phyloP scores from a whole-genome alignment of 1,140 invertebrate genomes.

The Musca domestica region DNA sequence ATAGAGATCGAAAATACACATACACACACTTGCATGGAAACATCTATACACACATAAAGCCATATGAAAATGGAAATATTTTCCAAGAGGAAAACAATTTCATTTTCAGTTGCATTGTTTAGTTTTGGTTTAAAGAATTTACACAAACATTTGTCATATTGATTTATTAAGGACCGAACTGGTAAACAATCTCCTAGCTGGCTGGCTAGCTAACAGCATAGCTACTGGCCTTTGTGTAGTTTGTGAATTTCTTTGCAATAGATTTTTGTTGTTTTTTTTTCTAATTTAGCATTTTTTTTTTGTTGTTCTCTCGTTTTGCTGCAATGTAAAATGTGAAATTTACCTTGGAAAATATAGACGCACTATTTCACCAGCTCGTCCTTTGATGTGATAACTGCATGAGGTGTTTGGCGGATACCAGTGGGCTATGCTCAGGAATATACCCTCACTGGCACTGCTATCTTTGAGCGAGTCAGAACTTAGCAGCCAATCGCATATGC shows the following conservation, averaged over 20 bases:
- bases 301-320: neutral
- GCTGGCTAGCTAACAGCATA: no score
- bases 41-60: no score
- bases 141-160: no score
- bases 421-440: constrained; percentile 85
- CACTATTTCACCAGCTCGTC: constrained; percentile 78
- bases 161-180: no score
- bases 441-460: constrained; percentile 76
- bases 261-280: neutral
- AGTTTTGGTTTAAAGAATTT: no score
- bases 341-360: constrained; percentile 83
- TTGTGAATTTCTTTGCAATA: neutral
- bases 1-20: no score
- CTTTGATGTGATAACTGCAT: constrained; percentile 85
- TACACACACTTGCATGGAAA: no score
- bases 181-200: no score
- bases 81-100: no score
- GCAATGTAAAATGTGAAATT: constrained; percentile 29
- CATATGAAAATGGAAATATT: no score
- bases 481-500: constrained; percentile 82
- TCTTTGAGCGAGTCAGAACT: constrained; percentile 75
- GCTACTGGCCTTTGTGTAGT: no score
- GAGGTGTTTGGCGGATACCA: constrained; percentile 90
- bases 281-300: neutral
- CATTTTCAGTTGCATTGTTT: no score